phyloP scores from a whole-genome alignment of 2,888 invertebrate species.

The Teleogryllus oceanicus region DNA sequence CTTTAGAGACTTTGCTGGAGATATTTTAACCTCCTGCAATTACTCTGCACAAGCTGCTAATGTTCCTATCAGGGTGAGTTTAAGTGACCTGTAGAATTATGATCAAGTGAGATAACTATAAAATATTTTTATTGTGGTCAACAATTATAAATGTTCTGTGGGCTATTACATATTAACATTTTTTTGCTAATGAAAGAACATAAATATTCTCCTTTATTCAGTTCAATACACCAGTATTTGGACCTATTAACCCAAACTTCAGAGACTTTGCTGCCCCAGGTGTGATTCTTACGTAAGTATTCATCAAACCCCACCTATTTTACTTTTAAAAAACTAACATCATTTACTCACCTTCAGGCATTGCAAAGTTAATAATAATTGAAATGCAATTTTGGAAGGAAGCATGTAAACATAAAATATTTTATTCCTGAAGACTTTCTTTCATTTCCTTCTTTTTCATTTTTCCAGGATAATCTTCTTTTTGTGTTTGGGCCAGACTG shows the following conservation, averaged over 20 bases:
- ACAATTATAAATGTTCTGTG: no score
- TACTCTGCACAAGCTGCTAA: constrained; percentile 61
- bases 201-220: constrained; percentile 43
- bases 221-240: constrained; percentile 72
- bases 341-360: neutral
- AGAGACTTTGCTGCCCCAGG: constrained; percentile 95
- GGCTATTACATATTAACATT: no score
- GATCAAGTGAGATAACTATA: no score
- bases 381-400: no score
- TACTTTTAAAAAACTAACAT: no score
- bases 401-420: no score
- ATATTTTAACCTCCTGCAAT: constrained; percentile 61
- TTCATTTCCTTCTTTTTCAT: constrained; percentile 37
- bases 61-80: constrained; percentile 61
- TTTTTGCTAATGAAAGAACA: neutral
- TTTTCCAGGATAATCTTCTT: constrained; percentile 80
- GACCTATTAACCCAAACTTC: constrained; percentile 72
- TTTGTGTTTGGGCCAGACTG: constrained; percentile 87
- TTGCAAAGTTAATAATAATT: no score
- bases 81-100: no score
- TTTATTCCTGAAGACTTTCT: constrained; percentile 19
- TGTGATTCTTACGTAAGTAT: constrained; percentile 74
- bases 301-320: neutral
- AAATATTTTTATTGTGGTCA: no score
- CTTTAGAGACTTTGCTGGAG: constrained; percentile 67